Base-by-base conservation (phyloP, 2,113 vertebrate species). In the Micronycteris hirsuta region DNA sequence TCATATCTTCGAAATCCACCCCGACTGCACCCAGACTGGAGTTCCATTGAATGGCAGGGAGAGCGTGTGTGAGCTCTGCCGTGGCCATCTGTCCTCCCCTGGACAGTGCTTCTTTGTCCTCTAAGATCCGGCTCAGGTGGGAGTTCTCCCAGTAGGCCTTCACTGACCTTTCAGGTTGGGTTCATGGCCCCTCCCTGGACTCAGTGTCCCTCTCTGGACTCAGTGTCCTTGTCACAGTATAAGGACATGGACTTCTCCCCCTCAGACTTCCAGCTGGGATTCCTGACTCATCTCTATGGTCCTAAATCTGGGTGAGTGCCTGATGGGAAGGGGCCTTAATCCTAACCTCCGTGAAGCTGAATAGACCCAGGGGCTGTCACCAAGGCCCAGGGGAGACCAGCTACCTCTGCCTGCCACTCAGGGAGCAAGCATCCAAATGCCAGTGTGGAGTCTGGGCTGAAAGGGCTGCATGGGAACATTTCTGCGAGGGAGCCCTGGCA, bases 11-110 rank as follows among this genome's bases (percentile, higher is more conserved):
- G 58, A 52, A 70, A 16, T 49, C 20, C 61, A 73, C 33, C 43
- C 14, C 9, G 31, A 26, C 5, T 61, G 49, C 26, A 13, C 33
- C 31, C n/a, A 43, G 52, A 7, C 22, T 36, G 10, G 33, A 26
- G 33, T 45, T 70, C 8, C 3, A 14, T 20, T 49, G 67, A 41
- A 5, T 47, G 16, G 7, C 31, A 17, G 41, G 38, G 16, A 28
- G 43, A 11, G 1, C 2, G 16, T 1, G 38, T 17, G 16, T 33
- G 16, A 13, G 7, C 20, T 26, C 11, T 3, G 3, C 67, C 45
- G 5, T 2, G 5, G 12, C 45, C 2, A 2, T 38, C 80, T 43
- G 15, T 47, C 33, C 52, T 68, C 5, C 11, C 26, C 61, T 26
- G 14, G 33, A 20, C 5, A 31, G 24, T 5, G 17, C 17, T 49